Base-by-base conservation (phyloP, 2,113 vertebrate species). In the Dipodomys merriami region DNA sequence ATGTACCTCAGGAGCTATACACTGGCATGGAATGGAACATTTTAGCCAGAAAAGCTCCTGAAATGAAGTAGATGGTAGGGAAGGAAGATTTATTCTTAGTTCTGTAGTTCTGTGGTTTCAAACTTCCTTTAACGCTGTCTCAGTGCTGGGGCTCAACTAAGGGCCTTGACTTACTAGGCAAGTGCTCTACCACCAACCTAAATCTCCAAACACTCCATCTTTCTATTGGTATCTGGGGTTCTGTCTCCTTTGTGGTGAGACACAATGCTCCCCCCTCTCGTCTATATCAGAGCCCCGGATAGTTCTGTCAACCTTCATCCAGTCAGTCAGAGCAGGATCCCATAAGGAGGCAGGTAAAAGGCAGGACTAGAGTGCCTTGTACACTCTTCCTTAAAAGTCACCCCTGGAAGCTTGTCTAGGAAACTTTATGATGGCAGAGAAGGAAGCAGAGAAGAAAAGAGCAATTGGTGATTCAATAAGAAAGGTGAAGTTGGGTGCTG, bases 301-400 rank as follows among this genome's bases (percentile, higher is more conserved):
- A 27, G 5, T 4, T 33, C 9, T 46, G 27, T 39, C 19, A 10
- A 1, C 49, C 19, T 22, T 1, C 1, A 0, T 25, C 19, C 69
- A 46, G 71, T 23, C 18, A 6, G 20, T 0, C 20, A 33, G 44
- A 83, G 80, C n/a, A 62, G 12, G 78, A 68, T 20, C 83, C 77
- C 77, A 11, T 8, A 3, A 2, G 49, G 39, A 82, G 46, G 35
- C 33, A 30, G 35, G 74, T 4, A 30, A 23, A 11, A 0, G 6
- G 20, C 71, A n/a, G 67, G 82, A 10, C 30, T 25, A 5, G 30
- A 73, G 1, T 1, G 6, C 30, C 23, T 25, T 6, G 73, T 20
- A 5, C 0, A 3, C 2, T 18, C 49, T n/a, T 23, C 65, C 64
- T 87, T 15, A 44, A 88, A 86, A 74, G 23, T 49, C 18, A 23